Percentiles rank a stretch among this genome's conserved stretches.
Evolutionary conservation across 2,797 vertebrate genomes (phyloP).

Genomic region (Anisognathus igniventris): DNA sequence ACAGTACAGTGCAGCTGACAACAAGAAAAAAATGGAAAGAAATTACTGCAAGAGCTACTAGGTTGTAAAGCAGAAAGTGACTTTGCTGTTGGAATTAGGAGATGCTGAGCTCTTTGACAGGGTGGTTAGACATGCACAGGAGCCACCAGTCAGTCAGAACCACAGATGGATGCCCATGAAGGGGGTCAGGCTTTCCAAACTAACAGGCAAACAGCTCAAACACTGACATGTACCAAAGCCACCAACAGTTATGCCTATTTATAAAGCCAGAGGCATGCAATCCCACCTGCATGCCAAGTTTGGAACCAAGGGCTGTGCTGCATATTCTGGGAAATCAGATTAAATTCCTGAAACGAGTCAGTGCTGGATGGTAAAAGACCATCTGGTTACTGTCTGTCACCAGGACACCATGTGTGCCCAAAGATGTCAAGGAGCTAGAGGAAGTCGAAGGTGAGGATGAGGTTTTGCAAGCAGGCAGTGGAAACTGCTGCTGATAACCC

Average conservation of each 20-base stretch:
- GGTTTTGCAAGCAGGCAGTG: neutral
- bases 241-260: neutral
- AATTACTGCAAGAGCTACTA: neutral
- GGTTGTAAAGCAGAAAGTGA: neutral
- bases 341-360: slow-evolving; percentile 6
- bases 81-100: neutral
- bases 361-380: neutral
- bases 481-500: slow-evolving; percentile 32
- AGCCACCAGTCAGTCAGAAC: neutral
- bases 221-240: neutral
- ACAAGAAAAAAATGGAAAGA: neutral
- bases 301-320: neutral
- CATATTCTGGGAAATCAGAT: slow-evolving; percentile 50
- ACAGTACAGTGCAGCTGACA: neutral
- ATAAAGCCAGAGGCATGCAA: neutral
- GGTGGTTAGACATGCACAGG: neutral
- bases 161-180: neutral
- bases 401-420: neutral
- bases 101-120: neutral
- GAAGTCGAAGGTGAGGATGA: slow-evolving; percentile 28
- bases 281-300: slow-evolving; percentile 33
- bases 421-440: neutral
- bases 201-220: neutral
- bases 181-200: neutral
- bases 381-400: slow-evolving; percentile 59